These are phyloP conservation scores for Salminus brasiliensis DNA, from an alignment of 2,113 vertebrate genomes.

Conservation along the genomic window DNA sequence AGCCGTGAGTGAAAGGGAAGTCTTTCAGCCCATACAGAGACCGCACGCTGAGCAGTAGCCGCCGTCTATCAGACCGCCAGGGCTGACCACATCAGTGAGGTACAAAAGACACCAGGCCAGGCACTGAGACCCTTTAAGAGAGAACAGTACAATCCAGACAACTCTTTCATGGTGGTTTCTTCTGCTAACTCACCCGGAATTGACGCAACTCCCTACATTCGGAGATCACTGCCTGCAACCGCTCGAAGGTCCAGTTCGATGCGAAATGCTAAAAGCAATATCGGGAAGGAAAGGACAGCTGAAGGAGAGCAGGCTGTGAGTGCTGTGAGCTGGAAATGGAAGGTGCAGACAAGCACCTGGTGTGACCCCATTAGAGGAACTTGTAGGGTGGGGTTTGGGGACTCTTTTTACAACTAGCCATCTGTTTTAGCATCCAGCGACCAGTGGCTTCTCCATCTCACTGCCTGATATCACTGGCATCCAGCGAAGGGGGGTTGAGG, in stretches of 20 bases:
- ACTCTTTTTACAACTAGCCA: constrained; percentile 44
- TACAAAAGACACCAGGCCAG: constrained; percentile 14
- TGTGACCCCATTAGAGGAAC: constrained; percentile 47
- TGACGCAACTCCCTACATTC: constrained; percentile 22
- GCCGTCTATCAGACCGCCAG: not conserved
- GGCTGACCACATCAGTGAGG: constrained; percentile 30
- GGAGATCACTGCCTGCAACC: constrained; percentile 23
- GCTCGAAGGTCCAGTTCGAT: constrained; percentile 8
- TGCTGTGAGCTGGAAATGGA: constrained; percentile 23
- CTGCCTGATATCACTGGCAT: not conserved
- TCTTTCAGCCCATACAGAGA: not conserved
- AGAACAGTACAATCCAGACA: not conserved
- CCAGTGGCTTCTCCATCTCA: constrained; percentile 1
- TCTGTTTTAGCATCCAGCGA: constrained; percentile 51
- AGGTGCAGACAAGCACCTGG: constrained; percentile 23
- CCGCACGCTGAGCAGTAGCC: not conserved
- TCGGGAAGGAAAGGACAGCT: constrained; percentile 35
- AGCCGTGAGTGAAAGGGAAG: not conserved
- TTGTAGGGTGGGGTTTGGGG: constrained; percentile 42
- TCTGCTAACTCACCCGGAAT: constrained; percentile 38
- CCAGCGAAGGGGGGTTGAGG: not conserved
- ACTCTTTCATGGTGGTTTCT: constrained; percentile 34
- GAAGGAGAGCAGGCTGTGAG: constrained; percentile 45
- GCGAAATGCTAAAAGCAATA: constrained; percentile 22
- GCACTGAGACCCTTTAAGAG: constrained; percentile 39